Conservation (phyloP, 1,140 invertebrate genomes). For the Neodiprion virginianus region DNA sequence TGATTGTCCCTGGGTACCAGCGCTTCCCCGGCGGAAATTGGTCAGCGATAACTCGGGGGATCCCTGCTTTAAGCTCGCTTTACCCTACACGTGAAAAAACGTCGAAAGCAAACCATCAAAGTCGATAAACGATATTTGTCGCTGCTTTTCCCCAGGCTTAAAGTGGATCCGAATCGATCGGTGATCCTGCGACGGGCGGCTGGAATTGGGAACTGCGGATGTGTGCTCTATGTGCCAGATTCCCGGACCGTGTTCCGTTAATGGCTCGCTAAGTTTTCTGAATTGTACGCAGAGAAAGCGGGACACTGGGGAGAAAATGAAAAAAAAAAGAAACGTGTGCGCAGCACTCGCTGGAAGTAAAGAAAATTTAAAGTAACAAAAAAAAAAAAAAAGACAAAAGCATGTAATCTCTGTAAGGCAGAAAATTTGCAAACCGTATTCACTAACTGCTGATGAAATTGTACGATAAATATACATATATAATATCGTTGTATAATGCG, state of each 20-base stretch:
- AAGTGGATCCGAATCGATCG: no score
- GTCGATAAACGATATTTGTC: background rate
- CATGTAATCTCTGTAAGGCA: constrained; percentile 8
- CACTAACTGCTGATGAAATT: background rate
- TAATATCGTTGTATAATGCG: constrained; percentile 14
- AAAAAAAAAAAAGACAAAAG: background rate
- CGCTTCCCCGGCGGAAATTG: background rate
- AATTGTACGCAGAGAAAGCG: no score
- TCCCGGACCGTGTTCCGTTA: no score
- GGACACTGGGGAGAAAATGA: no score
- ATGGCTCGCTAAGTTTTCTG: no score
- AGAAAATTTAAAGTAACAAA: background rate
- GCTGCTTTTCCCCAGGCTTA: background rate
- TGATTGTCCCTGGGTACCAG: constrained; percentile 44
- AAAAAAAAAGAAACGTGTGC: background rate
- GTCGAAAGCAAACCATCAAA: background rate
- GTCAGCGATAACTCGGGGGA: constrained; percentile 42
- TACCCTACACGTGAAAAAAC: constrained; percentile 52
- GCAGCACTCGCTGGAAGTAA: background rate
- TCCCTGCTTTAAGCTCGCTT: constrained; percentile 47
- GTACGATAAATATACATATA: constrained; percentile 1
- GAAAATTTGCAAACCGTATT: background rate
- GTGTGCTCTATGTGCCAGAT: no score
- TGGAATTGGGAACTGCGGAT: no score
- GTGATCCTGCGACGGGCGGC: no score